Evolutionary conservation across 2,113 vertebrate species (phyloP), one percentile per base, ranked within the genome.

Genomic region (Amia ocellicauda): DNA sequence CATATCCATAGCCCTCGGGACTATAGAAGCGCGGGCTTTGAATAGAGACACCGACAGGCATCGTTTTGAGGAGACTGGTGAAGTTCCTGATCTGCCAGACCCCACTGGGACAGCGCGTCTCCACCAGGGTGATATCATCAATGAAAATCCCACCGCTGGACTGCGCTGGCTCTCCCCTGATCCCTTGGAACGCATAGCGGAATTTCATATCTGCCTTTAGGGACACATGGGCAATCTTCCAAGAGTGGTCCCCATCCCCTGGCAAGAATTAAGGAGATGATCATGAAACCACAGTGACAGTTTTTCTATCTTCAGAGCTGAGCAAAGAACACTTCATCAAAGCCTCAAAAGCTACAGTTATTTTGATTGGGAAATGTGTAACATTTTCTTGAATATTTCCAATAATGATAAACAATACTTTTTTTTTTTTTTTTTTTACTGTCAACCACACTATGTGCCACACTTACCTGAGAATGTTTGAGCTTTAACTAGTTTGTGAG

Each of bases 171-270:
- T 79, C 28, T 0, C 91, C 91, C 1, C 80, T 90, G 11, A 89
- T 64, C 1, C 86, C 94, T 72, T 95, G 93, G 79, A 97, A 97
- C 31, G 86, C 53, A 51, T 97, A 98, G 47, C 93, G 92, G 73
- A 97, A 98, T 62, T 98, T 98, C 63, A 67, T 84, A 16, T 83
- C 83, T 2, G 87, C 84, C 0, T 76, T 79, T 68, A 98, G 69
- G 2, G 86, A 84, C 22, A 96, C 88, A 0, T 94, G 93, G 29
- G 84, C 92, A 29, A 98, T 91, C 75, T 94, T 95, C 95, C 95
- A 98, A 0, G 66, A 67, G 10, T 80, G 65, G 66, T 91, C 89
- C 0, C 14, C 49, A 60, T 91, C 88, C 22, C 80, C 95, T 98
- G 67, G 23, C 62, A 1, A 63, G 14, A 24, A 69, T 49, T 14